Percentiles rank a stretch among this genome's conserved stretches.
Conservation (phyloP, 2,113 vertebrate genomes). For the Octodon degus region DNA sequence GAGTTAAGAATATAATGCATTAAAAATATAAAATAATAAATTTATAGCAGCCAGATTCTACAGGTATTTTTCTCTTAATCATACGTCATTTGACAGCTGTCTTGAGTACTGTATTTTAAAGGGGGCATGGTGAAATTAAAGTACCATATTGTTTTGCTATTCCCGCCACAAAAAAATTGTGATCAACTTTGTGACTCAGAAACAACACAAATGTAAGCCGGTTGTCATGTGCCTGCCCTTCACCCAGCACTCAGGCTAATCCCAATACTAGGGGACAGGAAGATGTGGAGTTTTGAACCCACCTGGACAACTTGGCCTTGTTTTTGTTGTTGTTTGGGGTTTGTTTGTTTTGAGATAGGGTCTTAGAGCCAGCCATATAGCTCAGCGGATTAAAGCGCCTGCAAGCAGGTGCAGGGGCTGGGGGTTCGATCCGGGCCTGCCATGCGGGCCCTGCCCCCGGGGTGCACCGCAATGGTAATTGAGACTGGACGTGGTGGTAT, state of each 20-base stretch:
- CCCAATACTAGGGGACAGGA: not conserved
- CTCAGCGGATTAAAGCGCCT: too few relatives aligned
- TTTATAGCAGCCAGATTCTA: not conserved
- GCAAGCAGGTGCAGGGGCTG: too few relatives aligned
- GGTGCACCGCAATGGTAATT: too few relatives aligned
- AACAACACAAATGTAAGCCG: not conserved
- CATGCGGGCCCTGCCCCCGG: too few relatives aligned
- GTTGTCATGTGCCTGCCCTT: not conserved
- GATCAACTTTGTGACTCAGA: not conserved
- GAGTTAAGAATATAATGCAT: not conserved
- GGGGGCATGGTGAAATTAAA: slow-evolving; percentile 41
- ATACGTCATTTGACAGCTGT: slow-evolving; percentile 21
- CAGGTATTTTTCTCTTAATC: slow-evolving; percentile 1
- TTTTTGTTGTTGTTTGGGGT: not conserved
- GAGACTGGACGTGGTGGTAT: too few relatives aligned
- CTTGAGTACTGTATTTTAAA: slow-evolving; percentile 48
- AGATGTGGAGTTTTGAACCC: not conserved
- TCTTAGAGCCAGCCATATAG: not conserved
- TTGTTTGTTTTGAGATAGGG: not conserved
- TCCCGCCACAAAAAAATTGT: not conserved
- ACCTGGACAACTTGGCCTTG: not conserved
- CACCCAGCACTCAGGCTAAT: not conserved
- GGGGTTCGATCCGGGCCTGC: too few relatives aligned
- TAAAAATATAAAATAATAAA: not conserved
- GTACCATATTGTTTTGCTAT: slow-evolving; percentile 23